Conservation (phyloP, 2,113 vertebrate genomes). For the Verasper variegatus region DNA sequence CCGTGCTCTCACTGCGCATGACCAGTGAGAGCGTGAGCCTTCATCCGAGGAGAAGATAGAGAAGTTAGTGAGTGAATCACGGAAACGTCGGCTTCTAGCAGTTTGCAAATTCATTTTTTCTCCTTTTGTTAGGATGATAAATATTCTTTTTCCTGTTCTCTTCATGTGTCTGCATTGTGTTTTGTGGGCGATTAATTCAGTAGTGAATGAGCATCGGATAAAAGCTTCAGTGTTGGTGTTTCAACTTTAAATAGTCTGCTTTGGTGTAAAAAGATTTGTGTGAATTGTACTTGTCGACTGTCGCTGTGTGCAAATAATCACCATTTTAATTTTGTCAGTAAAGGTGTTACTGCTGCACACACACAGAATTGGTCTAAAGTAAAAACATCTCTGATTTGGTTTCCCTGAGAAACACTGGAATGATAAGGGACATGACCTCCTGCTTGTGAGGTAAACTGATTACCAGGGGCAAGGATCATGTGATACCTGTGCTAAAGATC, state of each 20-base stretch:
- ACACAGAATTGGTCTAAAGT: not conserved
- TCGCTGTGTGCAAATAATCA: not conserved
- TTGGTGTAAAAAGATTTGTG: not conserved
- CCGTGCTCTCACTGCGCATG: no score
- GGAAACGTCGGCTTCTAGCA: no score
- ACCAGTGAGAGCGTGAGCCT: no score
- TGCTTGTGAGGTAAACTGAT: constrained; percentile 61
- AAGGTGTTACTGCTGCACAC: not conserved
- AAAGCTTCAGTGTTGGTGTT: not conserved
- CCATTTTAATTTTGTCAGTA: not conserved
- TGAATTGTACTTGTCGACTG: not conserved
- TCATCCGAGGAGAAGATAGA: no score
- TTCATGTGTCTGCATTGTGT: not conserved
- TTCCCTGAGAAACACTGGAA: constrained; percentile 19
- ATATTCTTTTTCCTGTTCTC: no score
- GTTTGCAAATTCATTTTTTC: no score
- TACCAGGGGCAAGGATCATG: constrained; percentile 65
- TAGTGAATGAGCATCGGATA: not conserved
- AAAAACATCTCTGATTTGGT: constrained; percentile 5
- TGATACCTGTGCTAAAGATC: constrained; percentile 61
- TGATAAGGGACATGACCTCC: constrained; percentile 10
- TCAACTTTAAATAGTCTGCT: not conserved
- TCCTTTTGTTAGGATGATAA: not conserved
- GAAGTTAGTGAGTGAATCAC: no score
- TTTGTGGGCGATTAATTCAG: not conserved